phyloP scores from a whole-genome alignment of 1,140 invertebrate genomes.

The Babylonia areolata region DNA sequence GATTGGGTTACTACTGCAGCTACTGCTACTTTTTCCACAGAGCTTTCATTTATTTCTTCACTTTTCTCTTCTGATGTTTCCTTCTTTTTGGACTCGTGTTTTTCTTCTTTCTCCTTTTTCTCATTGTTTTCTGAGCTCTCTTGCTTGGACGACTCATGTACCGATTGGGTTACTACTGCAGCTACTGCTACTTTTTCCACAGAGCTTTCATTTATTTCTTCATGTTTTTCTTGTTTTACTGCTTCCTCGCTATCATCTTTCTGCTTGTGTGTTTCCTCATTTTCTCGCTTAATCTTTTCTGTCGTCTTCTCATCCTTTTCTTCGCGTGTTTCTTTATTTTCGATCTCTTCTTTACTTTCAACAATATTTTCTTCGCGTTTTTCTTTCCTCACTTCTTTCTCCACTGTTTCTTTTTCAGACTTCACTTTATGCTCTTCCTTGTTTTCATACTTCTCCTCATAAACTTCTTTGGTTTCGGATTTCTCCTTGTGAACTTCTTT shows the following conservation, averaged over 20 bases:
- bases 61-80: neutral
- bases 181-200: neutral
- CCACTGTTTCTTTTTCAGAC: neutral
- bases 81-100: neutral
- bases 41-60: neutral
- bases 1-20: neutral
- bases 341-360: too few relatives aligned
- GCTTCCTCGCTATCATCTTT: too few relatives aligned
- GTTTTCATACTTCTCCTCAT: slow-evolving; percentile 20
- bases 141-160: neutral
- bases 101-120: neutral
- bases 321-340: neutral
- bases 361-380: neutral
- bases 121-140: neutral
- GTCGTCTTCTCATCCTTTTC: neutral
- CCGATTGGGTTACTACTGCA: neutral
- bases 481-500: slow-evolving; percentile 2
- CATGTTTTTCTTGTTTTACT: neutral
- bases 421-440: neutral
- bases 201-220: neutral
- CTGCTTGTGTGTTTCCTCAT: neutral
- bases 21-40: neutral
- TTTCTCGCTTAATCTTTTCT: neutral
- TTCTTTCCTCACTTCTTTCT: neutral
- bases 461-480: neutral